Conservation (phyloP, 2,113 vertebrate species). For the Oryzias woworae region DNA sequence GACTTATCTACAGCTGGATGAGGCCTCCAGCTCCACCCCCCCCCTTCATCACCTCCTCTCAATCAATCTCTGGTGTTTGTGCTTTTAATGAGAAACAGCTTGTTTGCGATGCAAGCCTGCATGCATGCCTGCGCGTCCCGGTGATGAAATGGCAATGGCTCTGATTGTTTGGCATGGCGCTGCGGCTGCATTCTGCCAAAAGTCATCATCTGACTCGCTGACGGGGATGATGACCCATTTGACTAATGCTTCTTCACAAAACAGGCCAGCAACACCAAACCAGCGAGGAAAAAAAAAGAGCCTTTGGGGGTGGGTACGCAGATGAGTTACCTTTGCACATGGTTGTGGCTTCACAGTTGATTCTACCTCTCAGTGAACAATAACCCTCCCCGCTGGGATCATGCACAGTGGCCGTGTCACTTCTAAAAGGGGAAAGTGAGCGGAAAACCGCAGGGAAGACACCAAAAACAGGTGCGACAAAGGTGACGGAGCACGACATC, state of each 20-base stretch:
- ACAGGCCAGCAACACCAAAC: conserved; percentile 34
- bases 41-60: conserved; percentile 24
- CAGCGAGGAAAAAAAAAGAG: conserved; percentile 22
- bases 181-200: conserved; percentile 58
- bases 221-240: conserved; percentile 64
- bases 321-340: neutral
- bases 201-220: conserved; percentile 65
- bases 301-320: neutral
- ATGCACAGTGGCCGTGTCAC: conserved; percentile 51
- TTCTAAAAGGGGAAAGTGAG: conserved; percentile 42
- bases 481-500: conserved; percentile 32
- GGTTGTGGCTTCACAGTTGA: neutral
- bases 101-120: conserved; percentile 46
- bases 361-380: conserved; percentile 29
- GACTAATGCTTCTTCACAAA: conserved; percentile 58
- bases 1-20: conserved; percentile 20
- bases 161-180: conserved; percentile 61
- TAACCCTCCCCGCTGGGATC: conserved; percentile 35
- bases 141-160: conserved; percentile 58
- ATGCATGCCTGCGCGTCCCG: conserved; percentile 15
- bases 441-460: conserved; percentile 40
- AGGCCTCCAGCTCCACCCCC: conserved; percentile 12
- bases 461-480: conserved; percentile 30
- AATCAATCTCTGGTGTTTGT: conserved; percentile 39
- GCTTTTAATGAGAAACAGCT: conserved; percentile 65